phyloP scores from a whole-genome alignment of 2,888 invertebrate species.

The Liopterus haemorrhoidalis region DNA sequence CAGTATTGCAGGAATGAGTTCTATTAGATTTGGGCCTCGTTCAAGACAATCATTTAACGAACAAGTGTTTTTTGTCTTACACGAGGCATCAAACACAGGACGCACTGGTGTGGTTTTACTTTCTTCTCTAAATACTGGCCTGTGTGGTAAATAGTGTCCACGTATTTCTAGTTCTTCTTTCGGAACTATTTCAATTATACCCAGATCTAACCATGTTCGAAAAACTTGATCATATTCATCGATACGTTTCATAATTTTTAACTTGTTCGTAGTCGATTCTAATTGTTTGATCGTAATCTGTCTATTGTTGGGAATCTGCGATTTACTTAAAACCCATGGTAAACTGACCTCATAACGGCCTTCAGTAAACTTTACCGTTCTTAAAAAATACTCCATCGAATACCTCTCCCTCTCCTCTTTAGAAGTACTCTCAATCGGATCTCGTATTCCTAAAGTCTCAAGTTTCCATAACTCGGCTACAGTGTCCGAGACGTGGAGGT shows the following conservation, averaged over 20 bases:
- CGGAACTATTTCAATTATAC: background rate
- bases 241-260: background rate
- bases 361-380: background rate
- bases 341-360: background rate
- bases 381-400: background rate
- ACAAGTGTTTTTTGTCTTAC: background rate
- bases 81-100: background rate
- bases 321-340: background rate
- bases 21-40: background rate
- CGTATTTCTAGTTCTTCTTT: background rate
- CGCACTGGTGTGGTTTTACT: background rate
- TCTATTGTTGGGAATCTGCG: background rate
- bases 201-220: background rate
- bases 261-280: background rate
- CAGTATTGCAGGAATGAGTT: background rate
- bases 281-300: background rate
- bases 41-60: constrained; percentile 1
- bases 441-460: no score
- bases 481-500: background rate
- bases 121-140: background rate
- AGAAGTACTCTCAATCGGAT: background rate
- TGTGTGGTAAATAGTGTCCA: constrained; percentile 4
- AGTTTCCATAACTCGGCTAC: background rate
- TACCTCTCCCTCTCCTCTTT: background rate
- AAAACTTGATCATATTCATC: background rate